Evolutionary conservation across 1,140 invertebrate genomes (phyloP), one percentile per base, ranked within the genome.

Genomic region (Panagrolaimus sp.): DNA sequence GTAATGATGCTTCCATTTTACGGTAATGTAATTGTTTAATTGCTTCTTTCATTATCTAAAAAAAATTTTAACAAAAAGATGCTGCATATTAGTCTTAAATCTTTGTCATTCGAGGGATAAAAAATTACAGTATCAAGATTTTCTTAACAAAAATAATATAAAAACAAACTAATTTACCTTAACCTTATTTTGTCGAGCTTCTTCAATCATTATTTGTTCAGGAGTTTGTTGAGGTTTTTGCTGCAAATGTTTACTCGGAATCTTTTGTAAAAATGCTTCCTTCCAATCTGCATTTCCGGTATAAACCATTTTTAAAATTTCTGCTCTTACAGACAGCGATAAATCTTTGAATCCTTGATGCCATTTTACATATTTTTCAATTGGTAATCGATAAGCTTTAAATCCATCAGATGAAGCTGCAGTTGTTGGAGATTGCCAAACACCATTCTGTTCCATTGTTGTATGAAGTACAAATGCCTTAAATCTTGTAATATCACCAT

Each of bases 361-460:
- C 52, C 52, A 58, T 58, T 58, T 58, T 12, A 58, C 52, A 58
- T 58, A 58, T 28, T 58, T 58, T 28, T 58, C 52, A 17, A 58
- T 58, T 28, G 52, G 52, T 28, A 58, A 28, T 21, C 52, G 52
- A 28, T 58, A 58, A 12, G 52, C 52, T 58, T 21, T 21, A 28
- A 58, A 58, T 21, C 52, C 52, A 28, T 58, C 52, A 12, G 14
- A 12, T 26, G 21, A 21, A 21, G 52, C 52, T 12, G 52, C 52
- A 28, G 28, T 28, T 26, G 21, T 26, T 26, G 21, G 21, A 21
- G 52, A 58, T 28, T 26, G 12, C 21, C 28, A 28, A 12, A 21
- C 10, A 21, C 21, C 10, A 28, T 28, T 28, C 5, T 21, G 28
- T 58, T 58, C 52, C 10, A 58, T 21, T 1, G 21, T 58, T 24